phyloP scores from a whole-genome alignment of 2,797 vertebrate genomes.

The Pseudotriccus pelzelni region DNA sequence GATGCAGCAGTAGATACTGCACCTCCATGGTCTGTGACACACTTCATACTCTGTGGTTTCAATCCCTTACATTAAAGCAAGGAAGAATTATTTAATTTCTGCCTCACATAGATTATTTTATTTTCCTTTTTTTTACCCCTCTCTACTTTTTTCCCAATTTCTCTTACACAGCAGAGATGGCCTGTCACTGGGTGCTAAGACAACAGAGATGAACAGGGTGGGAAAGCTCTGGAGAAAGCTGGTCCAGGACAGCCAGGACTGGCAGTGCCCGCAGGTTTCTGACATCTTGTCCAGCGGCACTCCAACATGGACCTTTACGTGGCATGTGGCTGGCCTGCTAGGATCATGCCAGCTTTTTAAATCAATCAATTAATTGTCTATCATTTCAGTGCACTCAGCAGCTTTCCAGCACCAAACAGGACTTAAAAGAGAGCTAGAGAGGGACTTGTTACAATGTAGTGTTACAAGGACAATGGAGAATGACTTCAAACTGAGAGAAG shows the following conservation, averaged over 20 bases:
- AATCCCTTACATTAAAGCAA: not conserved
- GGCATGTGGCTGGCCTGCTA: not conserved
- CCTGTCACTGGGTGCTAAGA: not conserved
- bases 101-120: not conserved
- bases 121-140: not conserved
- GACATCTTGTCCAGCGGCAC: accelerated
- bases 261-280: not conserved
- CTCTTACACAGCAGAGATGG: not conserved
- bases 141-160: not conserved
- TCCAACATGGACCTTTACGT: accelerated
- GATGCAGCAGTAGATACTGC: not conserved
- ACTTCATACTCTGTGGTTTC: not conserved
- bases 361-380: not conserved
- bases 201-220: not conserved
- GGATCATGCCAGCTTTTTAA: not conserved
- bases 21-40: not conserved
- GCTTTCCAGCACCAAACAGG: not conserved
- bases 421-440: not conserved
- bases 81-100: not conserved
- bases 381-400: not conserved
- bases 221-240: no score
- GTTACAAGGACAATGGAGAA: not conserved
- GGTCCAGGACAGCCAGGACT: not conserved
- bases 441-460: not conserved
- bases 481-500: not conserved